Evolutionary conservation across 1,140 invertebrate species (phyloP).

Genomic region (Ylistrum balloti): DNA sequence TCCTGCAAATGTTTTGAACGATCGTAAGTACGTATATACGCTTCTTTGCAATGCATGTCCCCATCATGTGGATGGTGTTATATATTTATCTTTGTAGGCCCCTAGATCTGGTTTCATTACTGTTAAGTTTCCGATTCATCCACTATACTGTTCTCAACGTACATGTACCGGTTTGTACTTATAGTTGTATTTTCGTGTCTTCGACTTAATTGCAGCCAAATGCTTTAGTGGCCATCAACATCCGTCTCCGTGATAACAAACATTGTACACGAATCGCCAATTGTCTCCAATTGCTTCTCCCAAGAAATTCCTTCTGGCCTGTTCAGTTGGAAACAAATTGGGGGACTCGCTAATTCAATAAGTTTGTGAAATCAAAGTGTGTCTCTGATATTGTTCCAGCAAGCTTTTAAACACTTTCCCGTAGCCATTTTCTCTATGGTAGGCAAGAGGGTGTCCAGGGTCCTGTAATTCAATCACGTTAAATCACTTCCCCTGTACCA

Average conservation of each 20-base stretch:
- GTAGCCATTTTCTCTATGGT: not conserved
- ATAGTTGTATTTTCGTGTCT: not conserved
- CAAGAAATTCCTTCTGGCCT: not conserved
- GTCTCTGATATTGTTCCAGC: not conserved
- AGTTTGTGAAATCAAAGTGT: constrained; percentile 20
- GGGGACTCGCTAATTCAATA: constrained; percentile 11
- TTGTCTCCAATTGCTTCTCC: not conserved
- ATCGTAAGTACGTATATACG: not conserved
- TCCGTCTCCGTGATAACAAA: not conserved
- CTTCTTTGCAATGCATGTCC: not conserved
- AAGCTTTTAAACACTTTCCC: not conserved
- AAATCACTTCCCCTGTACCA: not conserved
- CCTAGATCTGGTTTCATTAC: not conserved
- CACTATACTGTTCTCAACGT: not conserved
- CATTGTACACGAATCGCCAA: not conserved
- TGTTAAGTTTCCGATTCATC: not conserved
- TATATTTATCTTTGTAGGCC: not conserved
- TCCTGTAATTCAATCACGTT: not conserved
- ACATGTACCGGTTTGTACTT: not conserved
- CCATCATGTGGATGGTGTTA: not conserved
- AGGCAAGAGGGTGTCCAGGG: not conserved
- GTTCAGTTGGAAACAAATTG: not conserved
- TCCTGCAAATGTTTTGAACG: not conserved
- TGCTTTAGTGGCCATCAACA: not conserved
- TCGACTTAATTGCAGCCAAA: not conserved